Evolutionary conservation across 2,888 invertebrate genomes (phyloP).

Genomic region (Norana najaformis): DNA sequence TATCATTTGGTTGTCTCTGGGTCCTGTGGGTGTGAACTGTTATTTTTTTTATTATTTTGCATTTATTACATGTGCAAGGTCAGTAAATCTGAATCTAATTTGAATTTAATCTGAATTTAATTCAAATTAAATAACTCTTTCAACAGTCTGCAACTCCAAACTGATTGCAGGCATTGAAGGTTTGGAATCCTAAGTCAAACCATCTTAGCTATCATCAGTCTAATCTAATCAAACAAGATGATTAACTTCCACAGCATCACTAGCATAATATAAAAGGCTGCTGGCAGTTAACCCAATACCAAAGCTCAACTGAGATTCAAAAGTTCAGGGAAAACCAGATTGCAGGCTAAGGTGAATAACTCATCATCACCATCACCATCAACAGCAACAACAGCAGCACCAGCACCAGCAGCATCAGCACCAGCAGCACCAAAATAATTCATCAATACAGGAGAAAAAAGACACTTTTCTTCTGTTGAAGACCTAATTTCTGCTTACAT

Average conservation of each 20-base stretch:
- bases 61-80: too few species aligned
- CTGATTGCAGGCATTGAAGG: too few species aligned
- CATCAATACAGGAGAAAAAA: neutral
- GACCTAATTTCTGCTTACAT: slow-evolving; percentile 20
- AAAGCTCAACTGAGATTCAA: neutral
- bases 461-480: neutral
- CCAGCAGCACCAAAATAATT: neutral
- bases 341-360: neutral
- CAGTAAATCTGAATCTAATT: too few species aligned
- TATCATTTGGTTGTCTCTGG: neutral
- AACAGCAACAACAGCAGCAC: neutral
- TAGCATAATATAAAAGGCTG: neutral
- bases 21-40: too few species aligned
- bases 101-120: too few species aligned
- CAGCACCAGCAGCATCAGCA: neutral
- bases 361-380: neutral
- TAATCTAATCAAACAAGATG: neutral
- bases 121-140: neutral
- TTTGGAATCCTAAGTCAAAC: neutral
- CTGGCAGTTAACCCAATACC: neutral
- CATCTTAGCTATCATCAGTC: neutral
- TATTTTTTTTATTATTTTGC: too few species aligned
- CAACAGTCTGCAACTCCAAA: neutral
- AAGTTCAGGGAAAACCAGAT: neutral
- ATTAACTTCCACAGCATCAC: neutral